Conservation (phyloP, 2,113 vertebrate species). For the Sinocyclocheilus grahami region DNA sequence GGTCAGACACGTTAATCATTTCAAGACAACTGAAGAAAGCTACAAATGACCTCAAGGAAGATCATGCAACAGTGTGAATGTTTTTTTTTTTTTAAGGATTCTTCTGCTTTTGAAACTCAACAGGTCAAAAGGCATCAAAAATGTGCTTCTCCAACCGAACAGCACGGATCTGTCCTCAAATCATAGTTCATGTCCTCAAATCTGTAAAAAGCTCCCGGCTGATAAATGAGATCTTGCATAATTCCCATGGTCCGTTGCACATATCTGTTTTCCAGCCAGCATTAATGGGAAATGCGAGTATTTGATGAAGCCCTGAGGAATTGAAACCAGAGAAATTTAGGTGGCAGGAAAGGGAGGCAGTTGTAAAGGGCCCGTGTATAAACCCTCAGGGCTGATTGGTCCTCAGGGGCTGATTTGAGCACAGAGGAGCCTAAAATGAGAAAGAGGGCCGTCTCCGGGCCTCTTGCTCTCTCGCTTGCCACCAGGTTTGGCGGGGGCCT, state of each 20-base stretch:
- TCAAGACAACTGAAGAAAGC: not conserved
- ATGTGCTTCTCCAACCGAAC: not conserved
- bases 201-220: conserved; percentile 8
- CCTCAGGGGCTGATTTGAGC: conserved; percentile 66
- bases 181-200: conserved; percentile 4
- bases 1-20: not conserved
- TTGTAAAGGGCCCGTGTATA: conserved; percentile 46
- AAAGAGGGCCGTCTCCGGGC: not conserved
- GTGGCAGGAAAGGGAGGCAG: conserved; percentile 24
- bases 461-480: no score
- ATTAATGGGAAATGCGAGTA: conserved; percentile 29
- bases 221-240: conserved; percentile 30
- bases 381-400: conserved; percentile 58
- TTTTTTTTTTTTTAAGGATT: not conserved
- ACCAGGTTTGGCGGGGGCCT: no score
- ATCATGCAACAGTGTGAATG: not conserved
- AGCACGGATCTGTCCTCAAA: not conserved
- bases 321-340: conserved; percentile 30
- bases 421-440: conserved; percentile 61
- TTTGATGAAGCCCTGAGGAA: conserved; percentile 36
- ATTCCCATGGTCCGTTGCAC: conserved; percentile 32
- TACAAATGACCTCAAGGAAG: not conserved
- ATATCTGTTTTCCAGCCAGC: conserved; percentile 25
- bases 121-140: not conserved
- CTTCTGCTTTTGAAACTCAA: not conserved